These are phyloP conservation scores for Ptiloglossa arizonensis DNA, from an alignment of 1,140 invertebrate species.

Conservation along the genomic window DNA sequence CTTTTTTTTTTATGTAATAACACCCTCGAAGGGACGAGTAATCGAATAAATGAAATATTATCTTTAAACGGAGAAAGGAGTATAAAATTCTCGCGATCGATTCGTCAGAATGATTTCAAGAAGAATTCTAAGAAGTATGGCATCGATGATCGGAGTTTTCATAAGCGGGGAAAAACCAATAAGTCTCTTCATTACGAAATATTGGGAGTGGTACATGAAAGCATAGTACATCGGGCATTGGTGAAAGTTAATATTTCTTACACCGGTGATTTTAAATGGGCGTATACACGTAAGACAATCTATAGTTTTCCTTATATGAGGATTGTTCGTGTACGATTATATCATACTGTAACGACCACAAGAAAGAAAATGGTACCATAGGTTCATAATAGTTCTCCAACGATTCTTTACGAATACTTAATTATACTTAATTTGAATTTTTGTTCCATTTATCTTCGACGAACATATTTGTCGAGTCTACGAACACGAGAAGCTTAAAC, in stretches of 20 bases:
- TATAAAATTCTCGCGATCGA: neutral
- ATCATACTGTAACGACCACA: neutral
- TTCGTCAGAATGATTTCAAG: neutral
- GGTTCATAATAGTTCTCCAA: no score
- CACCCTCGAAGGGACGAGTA: no score
- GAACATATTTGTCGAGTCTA: no score
- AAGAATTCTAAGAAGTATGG: neutral
- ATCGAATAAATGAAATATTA: no score
- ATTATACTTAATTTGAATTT: no score
- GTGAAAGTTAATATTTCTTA: constrained; percentile 33
- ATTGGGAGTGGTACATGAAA: constrained; percentile 14
- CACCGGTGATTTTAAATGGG: constrained; percentile 1
- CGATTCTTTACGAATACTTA: no score
- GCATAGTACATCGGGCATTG: constrained; percentile 9
- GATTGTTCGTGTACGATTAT: constrained; percentile 17
- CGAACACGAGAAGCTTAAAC: no score
- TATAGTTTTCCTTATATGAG: neutral
- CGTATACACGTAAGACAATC: neutral
- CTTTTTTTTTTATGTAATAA: no score
- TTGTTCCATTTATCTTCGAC: no score
- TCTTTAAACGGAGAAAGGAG: neutral
- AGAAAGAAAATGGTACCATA: neutral
- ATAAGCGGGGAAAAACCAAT: neutral
- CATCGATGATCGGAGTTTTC: neutral
- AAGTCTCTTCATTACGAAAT: constrained; percentile 17